Conservation (phyloP, 2,888 invertebrate species). For the Cynaeus angustus region DNA sequence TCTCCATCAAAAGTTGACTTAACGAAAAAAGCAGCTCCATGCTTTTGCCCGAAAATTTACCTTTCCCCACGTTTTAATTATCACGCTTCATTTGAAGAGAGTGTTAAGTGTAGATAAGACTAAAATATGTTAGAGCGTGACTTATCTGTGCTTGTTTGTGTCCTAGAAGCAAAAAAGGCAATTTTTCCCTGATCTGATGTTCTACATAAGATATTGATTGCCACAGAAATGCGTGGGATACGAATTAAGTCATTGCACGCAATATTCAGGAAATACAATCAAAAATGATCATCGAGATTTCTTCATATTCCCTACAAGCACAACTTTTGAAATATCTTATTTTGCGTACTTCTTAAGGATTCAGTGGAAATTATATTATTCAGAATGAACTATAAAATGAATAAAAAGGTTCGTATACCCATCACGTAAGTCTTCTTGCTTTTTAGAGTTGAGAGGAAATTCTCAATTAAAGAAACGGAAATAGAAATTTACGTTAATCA, state of each 20-base stretch:
- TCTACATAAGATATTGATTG: not conserved
- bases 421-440: conserved; percentile 34
- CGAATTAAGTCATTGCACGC: conserved; percentile 9
- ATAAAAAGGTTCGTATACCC: conserved; percentile 19
- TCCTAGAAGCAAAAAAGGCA: not conserved
- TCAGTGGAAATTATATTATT: conserved; percentile 19
- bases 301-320: not conserved
- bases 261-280: not conserved
- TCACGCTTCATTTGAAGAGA: conserved; percentile 8
- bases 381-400: conserved; percentile 10
- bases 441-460: conserved; percentile 30
- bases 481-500: conserved; percentile 47
- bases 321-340: conserved; percentile 1
- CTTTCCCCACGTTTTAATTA: conserved; percentile 9
- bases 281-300: conserved; percentile 10
- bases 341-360: not conserved
- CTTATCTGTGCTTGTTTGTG: conserved; percentile 9
- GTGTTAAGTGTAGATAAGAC: conserved; percentile 15
- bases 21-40: not conserved
- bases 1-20: too few relatives aligned
- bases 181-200: not conserved
- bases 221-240: not conserved
- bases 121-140: conserved; percentile 5
- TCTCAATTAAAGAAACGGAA: conserved; percentile 49
- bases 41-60: not conserved